phyloP scores from a whole-genome alignment of 2,888 invertebrate genomes.

The Dasypolia templi region DNA sequence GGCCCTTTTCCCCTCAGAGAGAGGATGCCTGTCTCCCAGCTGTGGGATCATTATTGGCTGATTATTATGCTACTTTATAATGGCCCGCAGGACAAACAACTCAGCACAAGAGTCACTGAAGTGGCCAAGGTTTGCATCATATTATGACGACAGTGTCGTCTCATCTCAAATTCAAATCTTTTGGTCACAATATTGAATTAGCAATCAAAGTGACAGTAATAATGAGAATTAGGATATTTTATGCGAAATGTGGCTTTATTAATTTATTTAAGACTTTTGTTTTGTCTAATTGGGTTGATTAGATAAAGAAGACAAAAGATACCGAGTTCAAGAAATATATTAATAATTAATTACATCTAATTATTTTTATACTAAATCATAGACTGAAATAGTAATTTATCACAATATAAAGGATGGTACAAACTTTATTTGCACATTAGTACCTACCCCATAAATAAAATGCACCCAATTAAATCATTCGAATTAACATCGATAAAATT shows the following conservation, averaged over 20 bases:
- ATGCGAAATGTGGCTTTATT: not conserved
- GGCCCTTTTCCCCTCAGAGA: too few relatives aligned
- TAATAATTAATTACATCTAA: conserved; percentile 63
- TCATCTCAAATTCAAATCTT: not conserved
- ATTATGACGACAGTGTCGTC: not conserved
- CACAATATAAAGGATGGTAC: conserved; percentile 62
- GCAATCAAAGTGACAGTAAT: not conserved
- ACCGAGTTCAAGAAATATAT: conserved; percentile 60
- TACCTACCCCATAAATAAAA: conserved; percentile 46
- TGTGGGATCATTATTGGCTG: too few relatives aligned
- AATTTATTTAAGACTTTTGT: too few relatives aligned
- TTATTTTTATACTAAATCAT: conserved; percentile 56
- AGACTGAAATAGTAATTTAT: conserved; percentile 64
- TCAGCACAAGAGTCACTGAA: not conserved
- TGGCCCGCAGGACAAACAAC: not conserved
- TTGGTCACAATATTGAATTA: not conserved
- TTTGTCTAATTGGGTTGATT: not conserved
- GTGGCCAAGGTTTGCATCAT: not conserved
- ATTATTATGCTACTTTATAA: too few relatives aligned
- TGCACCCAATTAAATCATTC: conserved; percentile 47
- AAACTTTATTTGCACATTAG: conserved; percentile 34
- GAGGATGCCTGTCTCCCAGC: too few relatives aligned
- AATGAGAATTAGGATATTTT: not conserved
- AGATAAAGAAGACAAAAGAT: conserved; percentile 21
- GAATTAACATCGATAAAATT: conserved; percentile 39